Percentiles rank a stretch among this genome's conserved stretches.
phyloP scores from a whole-genome alignment of 2,797 vertebrate species.

The Mormyrops boulengeri region DNA sequence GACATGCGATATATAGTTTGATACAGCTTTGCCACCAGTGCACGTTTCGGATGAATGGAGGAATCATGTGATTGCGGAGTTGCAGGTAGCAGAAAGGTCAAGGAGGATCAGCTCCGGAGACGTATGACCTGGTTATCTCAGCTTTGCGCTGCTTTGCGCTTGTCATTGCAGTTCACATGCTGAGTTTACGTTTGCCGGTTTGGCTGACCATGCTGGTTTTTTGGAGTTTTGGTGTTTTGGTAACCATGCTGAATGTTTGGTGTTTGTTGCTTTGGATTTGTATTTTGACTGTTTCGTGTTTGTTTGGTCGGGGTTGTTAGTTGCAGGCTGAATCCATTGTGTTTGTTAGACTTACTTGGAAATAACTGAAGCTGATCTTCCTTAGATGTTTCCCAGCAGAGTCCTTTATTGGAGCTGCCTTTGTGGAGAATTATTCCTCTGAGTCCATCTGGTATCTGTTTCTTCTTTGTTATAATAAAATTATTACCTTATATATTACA shows the following conservation, averaged over 20 bases:
- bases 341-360: neutral
- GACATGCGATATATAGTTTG: neutral
- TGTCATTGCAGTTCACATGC: neutral
- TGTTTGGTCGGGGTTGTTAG: neutral
- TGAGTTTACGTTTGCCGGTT: neutral
- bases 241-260: neutral
- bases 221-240: neutral
- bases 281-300: neutral
- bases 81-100: neutral
- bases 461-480: neutral
- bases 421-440: neutral
- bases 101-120: neutral
- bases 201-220: neutral
- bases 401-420: neutral
- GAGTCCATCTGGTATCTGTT: slow-evolving; percentile 9
- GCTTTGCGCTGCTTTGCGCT: neutral
- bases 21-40: neutral
- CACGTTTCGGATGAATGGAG: neutral
- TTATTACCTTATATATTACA: neutral
- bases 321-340: neutral
- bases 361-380: neutral
- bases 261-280: neutral
- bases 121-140: neutral
- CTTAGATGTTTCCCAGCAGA: neutral
- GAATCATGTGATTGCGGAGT: neutral